Evolutionary conservation across 2,888 invertebrate species (phyloP).

Genomic region (Neuroscelio doddi): DNA sequence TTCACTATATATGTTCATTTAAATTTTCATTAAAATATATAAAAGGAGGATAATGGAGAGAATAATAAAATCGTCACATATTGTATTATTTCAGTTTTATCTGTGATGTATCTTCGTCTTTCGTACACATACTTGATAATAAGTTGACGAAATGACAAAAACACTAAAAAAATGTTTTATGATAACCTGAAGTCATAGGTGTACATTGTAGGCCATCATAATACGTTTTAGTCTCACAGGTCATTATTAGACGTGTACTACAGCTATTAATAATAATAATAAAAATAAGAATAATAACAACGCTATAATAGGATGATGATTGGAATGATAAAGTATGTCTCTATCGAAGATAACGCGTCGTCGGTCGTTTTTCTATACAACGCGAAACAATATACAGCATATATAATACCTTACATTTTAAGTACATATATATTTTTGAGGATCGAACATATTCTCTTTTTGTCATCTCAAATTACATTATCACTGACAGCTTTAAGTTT

Average conservation of each 20-base stretch:
- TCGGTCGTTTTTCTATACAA: conserved; percentile 28
- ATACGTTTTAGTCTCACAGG: conserved; percentile 46
- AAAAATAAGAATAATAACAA: too few species aligned
- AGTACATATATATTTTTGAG: conserved; percentile 34
- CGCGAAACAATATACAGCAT: conserved; percentile 36
- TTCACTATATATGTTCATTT: too few species aligned
- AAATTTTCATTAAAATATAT: too few species aligned
- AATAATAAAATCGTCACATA: too few species aligned
- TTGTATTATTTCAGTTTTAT: conserved; percentile 7
- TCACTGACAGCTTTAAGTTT: conserved; percentile 28
- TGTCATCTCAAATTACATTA: conserved; percentile 22
- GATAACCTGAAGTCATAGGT: conserved; percentile 36
- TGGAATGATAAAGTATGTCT: conserved; percentile 10
- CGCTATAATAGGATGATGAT: conserved; percentile 18
- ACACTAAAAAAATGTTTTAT: conserved; percentile 33
- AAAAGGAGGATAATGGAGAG: too few species aligned
- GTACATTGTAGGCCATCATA: conserved; percentile 46
- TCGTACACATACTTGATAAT: conserved; percentile 27
- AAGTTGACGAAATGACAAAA: conserved; percentile 26
- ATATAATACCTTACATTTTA: conserved; percentile 37
- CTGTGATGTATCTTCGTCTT: conserved; percentile 36
- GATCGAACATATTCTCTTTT: conserved; percentile 35
- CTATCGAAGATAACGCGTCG: conserved; percentile 12
- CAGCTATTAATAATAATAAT: conserved; percentile 20
- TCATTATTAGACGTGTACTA: conserved; percentile 28